phyloP scores from a whole-genome alignment of 2,113 vertebrate species.

The Megalops atlanticus region DNA sequence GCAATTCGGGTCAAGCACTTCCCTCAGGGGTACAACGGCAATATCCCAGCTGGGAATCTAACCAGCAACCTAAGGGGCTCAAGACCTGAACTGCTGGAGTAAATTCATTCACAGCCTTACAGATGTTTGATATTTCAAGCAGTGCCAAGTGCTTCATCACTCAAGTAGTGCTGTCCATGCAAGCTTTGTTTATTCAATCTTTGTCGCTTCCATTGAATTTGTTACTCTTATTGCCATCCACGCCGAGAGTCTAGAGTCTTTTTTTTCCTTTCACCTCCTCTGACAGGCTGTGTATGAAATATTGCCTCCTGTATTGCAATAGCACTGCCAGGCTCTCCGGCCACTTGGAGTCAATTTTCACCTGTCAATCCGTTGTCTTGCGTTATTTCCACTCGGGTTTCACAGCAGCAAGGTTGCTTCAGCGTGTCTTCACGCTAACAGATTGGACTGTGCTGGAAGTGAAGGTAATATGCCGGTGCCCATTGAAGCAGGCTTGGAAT shows the following conservation, averaged over 20 bases:
- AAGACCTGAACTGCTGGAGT: too few relatives aligned
- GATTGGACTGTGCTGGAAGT: slow-evolving; percentile 37
- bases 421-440: slow-evolving; percentile 38
- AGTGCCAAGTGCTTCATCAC: slow-evolving; percentile 36
- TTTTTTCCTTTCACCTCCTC: not conserved
- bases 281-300: slow-evolving; percentile 35
- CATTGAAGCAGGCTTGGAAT: slow-evolving; percentile 21
- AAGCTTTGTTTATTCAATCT: not conserved
- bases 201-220: slow-evolving; percentile 20
- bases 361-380: slow-evolving; percentile 42
- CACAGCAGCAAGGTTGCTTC: slow-evolving; percentile 26
- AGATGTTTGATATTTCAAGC: not conserved
- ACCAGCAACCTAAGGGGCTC: too few relatives aligned
- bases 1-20: too few relatives aligned
- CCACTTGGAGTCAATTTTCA: slow-evolving; percentile 57
- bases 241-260: slow-evolving; percentile 8
- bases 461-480: slow-evolving; percentile 36
- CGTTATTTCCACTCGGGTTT: slow-evolving; percentile 32
- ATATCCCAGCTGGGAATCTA: too few relatives aligned
- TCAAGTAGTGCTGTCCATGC: slow-evolving; percentile 22
- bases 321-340: slow-evolving; percentile 47
- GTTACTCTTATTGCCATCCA: slow-evolving; percentile 17
- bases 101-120: not conserved
- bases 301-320: slow-evolving; percentile 48
- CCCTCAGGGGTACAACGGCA: too few relatives aligned